phyloP scores from a whole-genome alignment of 2,113 vertebrate genomes.

The Gobius niger region DNA sequence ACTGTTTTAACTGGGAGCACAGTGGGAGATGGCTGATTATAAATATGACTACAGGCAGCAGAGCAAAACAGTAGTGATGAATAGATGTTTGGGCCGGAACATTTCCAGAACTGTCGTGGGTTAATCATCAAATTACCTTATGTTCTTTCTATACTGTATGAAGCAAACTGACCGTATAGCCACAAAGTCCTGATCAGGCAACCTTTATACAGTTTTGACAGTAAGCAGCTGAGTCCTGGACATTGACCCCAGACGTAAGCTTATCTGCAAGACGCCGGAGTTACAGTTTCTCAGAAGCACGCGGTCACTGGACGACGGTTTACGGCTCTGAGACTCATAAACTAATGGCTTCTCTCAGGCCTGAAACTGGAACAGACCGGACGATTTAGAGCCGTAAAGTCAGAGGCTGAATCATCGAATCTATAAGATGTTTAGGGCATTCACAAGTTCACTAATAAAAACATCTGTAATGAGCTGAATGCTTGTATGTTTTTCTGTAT shows the following conservation, averaged over 20 bases:
- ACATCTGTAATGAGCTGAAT: too few species aligned
- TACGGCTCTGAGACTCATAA: slow-evolving; percentile 38
- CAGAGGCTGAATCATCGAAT: slow-evolving; percentile 6
- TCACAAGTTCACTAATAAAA: too few species aligned
- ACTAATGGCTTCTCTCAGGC: slow-evolving; percentile 17
- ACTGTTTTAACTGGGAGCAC: too few species aligned
- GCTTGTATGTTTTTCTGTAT: too few species aligned
- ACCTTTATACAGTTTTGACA: neutral
- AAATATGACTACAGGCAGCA: too few species aligned
- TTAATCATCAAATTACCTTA: too few species aligned
- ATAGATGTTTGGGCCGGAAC: too few species aligned
- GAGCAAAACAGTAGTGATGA: too few species aligned
- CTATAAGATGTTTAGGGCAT: neutral
- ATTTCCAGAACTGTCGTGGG: too few species aligned
- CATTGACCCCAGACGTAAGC: slow-evolving; percentile 22
- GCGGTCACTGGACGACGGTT: slow-evolving; percentile 30
- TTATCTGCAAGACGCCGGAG: slow-evolving; percentile 12
- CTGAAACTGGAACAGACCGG: slow-evolving; percentile 28
- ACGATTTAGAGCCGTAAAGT: slow-evolving; percentile 8
- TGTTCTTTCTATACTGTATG: neutral
- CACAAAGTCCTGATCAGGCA: neutral
- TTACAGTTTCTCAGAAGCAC: slow-evolving; percentile 21
- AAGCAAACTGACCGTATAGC: neutral
- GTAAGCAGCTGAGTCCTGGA: slow-evolving; percentile 19
- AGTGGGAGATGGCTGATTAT: too few species aligned